Base-by-base conservation (phyloP, 2,888 invertebrate species). In the Dascillus cervinus region DNA sequence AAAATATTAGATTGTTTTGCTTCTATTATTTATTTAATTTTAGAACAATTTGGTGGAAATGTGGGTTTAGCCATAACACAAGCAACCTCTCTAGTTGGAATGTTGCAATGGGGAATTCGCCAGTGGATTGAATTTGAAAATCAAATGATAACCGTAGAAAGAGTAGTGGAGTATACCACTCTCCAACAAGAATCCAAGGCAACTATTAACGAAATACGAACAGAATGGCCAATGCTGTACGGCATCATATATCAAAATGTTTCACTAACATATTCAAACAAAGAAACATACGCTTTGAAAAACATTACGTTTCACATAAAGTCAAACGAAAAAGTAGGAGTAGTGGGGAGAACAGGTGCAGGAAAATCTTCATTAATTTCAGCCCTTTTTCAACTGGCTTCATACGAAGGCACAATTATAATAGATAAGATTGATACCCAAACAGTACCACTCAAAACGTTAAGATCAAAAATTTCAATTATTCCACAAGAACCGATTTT, bases 61-160 rank as follows among this genome's bases (percentile, higher is more conserved):
- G 55, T 62, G 3, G 62, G 62, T 27, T 46, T 62, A 11, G 58
- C 56, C 1, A 58, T 62, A 12, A 60, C 61, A 0, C 60, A 62
- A 44, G 57, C 56, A 2, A 50, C 58, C 31, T 50, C 53, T 29
- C 39, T 62, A 22, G 56, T 56, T 0, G 57, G 58, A 14, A 78
- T 79, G 75, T 77, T 82, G 61, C 81, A 82, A 55, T 94, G 90
- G 89, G 90, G 89, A 13, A 87, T 94, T 78, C 45, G 54, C 11
- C 57, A 56, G 34, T 61, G 58, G 56, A 57, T 56, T 30, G 58
- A 60, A 37, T 32, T 62, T 21, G 62, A 62, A 56, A 89, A 87
- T 53, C 82, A 80, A 45, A 86, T 89, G 87, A 88, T 85, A 3
- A 82, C 86, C 3, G 92, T 95, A 0, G 95, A 95, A 64, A 74